phyloP scores from a whole-genome alignment of 2,797 vertebrate genomes.

The Nannoperca obscura region DNA sequence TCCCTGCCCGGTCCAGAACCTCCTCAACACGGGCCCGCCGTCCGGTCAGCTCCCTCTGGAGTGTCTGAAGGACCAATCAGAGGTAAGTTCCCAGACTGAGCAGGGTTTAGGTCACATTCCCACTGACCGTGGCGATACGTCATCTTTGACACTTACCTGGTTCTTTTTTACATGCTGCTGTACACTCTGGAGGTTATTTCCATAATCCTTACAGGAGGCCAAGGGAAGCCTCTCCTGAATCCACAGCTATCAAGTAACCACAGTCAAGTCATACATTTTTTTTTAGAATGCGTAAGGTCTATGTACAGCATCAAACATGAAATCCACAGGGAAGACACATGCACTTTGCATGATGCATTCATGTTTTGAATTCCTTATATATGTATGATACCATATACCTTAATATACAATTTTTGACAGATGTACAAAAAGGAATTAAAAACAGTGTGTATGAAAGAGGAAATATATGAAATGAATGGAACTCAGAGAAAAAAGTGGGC shows the following conservation, averaged over 20 bases:
- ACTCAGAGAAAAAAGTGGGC: neutral
- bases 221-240: slow-evolving; percentile 92
- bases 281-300: slow-evolving; percentile 3
- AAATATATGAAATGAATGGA: neutral
- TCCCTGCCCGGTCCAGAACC: slow-evolving; percentile 86
- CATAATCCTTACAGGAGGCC: slow-evolving; percentile 92
- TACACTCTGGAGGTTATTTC: slow-evolving; percentile 90
- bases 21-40: slow-evolving; percentile 91
- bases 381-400: neutral
- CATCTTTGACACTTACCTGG: slow-evolving; percentile 82
- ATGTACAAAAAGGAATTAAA: neutral
- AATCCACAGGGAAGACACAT: neutral
- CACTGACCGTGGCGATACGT: neutral
- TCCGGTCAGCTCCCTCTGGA: slow-evolving; percentile 94
- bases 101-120: neutral
- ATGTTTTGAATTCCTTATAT: neutral
- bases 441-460: neutral
- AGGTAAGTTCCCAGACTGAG: slow-evolving; percentile 14
- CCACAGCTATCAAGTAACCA: slow-evolving; percentile 87
- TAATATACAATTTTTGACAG: neutral
- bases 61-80: slow-evolving; percentile 80
- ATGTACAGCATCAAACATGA: neutral
- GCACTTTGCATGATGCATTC: neutral
- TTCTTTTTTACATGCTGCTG: slow-evolving; percentile 94
- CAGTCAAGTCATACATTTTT: slow-evolving; percentile 22